Evolutionary conservation across 1,140 invertebrate genomes (phyloP).

Genomic region (Hyles vespertilio): DNA sequence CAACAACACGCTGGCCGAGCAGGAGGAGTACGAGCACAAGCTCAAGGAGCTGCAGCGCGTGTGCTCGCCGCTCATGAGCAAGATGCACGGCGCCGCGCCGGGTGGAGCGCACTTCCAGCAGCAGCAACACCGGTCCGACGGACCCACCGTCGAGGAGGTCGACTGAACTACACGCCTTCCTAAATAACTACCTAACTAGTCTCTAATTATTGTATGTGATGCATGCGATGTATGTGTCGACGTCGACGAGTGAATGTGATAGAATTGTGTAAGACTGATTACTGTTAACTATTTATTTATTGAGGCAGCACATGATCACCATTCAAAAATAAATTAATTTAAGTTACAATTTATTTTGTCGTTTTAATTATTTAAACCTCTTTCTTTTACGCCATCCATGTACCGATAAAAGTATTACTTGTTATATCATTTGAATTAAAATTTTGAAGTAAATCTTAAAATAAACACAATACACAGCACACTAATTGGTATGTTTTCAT

Average conservation of each 20-base stretch:
- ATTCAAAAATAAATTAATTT: background rate
- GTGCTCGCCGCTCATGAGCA: slow-evolving; percentile 85
- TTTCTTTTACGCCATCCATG: no score
- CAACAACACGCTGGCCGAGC: slow-evolving; percentile 83
- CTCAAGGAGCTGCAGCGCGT: slow-evolving; percentile 83
- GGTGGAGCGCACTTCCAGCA: slow-evolving; percentile 14
- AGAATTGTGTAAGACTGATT: slow-evolving; percentile 8
- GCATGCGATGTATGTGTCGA: background rate
- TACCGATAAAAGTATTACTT: no score
- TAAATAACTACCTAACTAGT: no score
- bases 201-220: no score
- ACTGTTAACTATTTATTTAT: slow-evolving; percentile 3
- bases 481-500: no score
- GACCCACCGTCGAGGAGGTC: slow-evolving; percentile 83
- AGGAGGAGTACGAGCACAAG: slow-evolving; percentile 88
- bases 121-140: slow-evolving; percentile 42
- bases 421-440: no score
- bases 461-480: no score
- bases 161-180: slow-evolving; percentile 53
- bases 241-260: slow-evolving; percentile 1
- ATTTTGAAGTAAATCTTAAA: no score
- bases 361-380: no score
- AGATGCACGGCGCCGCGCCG: slow-evolving; percentile 79
- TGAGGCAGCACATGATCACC: background rate
- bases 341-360: no score